phyloP scores from a whole-genome alignment of 2,888 invertebrate genomes.

The Aphrophora alni region DNA sequence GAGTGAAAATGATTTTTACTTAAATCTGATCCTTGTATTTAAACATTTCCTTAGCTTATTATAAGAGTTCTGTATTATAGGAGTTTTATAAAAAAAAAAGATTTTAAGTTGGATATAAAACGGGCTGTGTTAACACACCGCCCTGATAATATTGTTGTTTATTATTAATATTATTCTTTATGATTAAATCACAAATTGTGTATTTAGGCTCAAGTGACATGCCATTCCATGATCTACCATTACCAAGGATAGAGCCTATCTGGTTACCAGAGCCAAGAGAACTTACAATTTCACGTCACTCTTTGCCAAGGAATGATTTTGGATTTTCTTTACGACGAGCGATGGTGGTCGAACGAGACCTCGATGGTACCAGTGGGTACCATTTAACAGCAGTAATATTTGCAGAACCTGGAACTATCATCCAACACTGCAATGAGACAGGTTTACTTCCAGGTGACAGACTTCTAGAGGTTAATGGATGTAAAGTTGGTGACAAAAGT shows the following conservation, averaged over 20 bases:
- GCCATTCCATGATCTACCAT: constrained; percentile 63
- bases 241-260: constrained; percentile 73
- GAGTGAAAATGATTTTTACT: too few relatives aligned
- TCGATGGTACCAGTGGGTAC: constrained; percentile 36
- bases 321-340: constrained; percentile 92
- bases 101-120: too few relatives aligned
- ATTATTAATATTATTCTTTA: neutral
- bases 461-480: constrained; percentile 88
- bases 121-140: too few relatives aligned
- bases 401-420: constrained; percentile 86
- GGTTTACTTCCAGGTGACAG: constrained; percentile 95
- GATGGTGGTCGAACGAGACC: constrained; percentile 74
- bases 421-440: constrained; percentile 71
- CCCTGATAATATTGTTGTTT: too few relatives aligned
- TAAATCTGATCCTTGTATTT: too few relatives aligned
- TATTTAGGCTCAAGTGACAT: constrained; percentile 7
- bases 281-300: constrained; percentile 78
- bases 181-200: too few relatives aligned
- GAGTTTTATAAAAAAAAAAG: too few relatives aligned
- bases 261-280: constrained; percentile 75
- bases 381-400: constrained; percentile 75
- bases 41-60: too few relatives aligned
- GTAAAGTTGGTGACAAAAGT: constrained; percentile 81
- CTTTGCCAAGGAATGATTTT: constrained; percentile 87
- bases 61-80: too few relatives aligned